A percentile compares a stretch with the other conserved stretches of the same genome.
These are phyloP conservation scores for Charanyca ferruginea DNA, from an alignment of 2,888 invertebrate species.

Conservation along the genomic window DNA sequence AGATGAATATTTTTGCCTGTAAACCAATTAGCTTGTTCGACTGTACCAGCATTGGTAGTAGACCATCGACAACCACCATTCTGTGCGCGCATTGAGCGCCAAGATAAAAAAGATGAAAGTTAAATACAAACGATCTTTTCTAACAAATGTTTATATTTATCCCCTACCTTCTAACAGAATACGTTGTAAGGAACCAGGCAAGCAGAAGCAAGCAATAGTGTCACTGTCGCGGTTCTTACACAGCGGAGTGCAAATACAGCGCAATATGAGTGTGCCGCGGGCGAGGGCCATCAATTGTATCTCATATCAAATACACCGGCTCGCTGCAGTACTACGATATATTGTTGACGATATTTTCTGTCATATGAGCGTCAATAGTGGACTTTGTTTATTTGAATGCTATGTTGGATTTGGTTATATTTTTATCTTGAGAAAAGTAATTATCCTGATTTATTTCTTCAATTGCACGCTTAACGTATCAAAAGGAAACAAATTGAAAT, in stretches of 20 bases:
- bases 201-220: constrained; percentile 46
- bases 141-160: background rate
- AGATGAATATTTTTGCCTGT: too few species aligned
- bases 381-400: background rate
- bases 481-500: too few species aligned
- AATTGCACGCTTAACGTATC: too few species aligned
- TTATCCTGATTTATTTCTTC: background rate
- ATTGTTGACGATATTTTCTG: constrained; percentile 32
- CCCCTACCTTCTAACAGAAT: constrained; percentile 23
- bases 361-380: constrained; percentile 13
- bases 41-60: too few species aligned
- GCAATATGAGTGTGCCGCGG: constrained; percentile 49
- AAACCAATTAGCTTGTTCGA: too few species aligned
- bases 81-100: too few species aligned
- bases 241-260: constrained; percentile 47
- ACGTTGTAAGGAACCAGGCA: constrained; percentile 40
- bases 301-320: constrained; percentile 56
- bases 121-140: background rate
- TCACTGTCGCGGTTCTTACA: constrained; percentile 39
- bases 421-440: background rate
- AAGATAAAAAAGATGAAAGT: background rate
- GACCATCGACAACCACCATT: too few species aligned
- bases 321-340: constrained; percentile 25
- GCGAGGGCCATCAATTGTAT: constrained; percentile 48
- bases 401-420: background rate